Evolutionary conservation across 2,797 vertebrate species (phyloP).

Genomic region (Cyclura pinguis): DNA sequence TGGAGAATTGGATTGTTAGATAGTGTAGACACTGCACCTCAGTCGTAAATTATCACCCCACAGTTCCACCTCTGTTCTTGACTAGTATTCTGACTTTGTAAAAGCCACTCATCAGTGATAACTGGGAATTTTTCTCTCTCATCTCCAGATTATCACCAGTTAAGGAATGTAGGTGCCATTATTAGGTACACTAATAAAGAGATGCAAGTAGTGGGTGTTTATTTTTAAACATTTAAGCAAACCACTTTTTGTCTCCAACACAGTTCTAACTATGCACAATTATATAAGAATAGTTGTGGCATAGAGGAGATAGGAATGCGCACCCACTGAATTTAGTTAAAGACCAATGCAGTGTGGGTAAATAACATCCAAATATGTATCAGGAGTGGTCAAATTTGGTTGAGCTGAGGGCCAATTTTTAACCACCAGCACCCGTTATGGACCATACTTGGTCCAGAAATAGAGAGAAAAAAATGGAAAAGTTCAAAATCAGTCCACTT

Average conservation of each 20-base stretch:
- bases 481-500: too few species aligned
- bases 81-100: neutral
- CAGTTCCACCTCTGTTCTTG: neutral
- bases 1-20: neutral
- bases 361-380: neutral
- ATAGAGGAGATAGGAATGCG: neutral
- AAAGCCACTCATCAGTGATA: neutral
- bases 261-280: neutral
- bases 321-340: neutral
- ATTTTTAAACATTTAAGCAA: constrained; percentile 60
- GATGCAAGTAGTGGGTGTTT: constrained; percentile 43
- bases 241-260: constrained; percentile 27
- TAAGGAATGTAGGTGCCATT: neutral
- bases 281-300: neutral
- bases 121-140: neutral
- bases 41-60: neutral
- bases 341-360: too few species aligned
- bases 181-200: neutral
- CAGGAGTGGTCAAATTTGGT: neutral
- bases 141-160: neutral
- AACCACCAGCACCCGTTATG: too few species aligned
- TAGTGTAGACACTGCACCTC: neutral
- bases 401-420: too few species aligned
- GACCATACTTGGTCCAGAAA: too few species aligned
- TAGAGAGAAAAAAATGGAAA: too few species aligned